Evolutionary conservation across 1,140 invertebrate species (phyloP), one percentile per base, ranked within the genome.

Genomic region (Cydia splendana): DNA sequence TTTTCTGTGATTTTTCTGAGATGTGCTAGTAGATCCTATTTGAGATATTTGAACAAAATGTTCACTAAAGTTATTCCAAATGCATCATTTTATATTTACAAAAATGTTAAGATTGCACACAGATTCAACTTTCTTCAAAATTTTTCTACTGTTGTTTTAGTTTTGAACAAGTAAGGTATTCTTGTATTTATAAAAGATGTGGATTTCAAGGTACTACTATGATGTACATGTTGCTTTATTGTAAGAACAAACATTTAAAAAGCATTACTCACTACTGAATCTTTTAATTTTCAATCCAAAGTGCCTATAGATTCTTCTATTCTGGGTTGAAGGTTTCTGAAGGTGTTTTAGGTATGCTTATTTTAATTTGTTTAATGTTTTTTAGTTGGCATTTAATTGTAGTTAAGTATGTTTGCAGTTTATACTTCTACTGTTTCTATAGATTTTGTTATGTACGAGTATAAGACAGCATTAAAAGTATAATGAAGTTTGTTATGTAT

Each of bases 1-100:
- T 18, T 74, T 30, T 75, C 51, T 75, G 67, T 71, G 67, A 42
- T 71, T 38, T 38, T 42, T 42, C 67, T 71, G 34, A 38, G 7
- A 71, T 20, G 67, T 42, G 67, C 67, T 71, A 71, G 18, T 67
- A 67, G 30, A 38, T 34, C 10, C 4, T 65, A 65, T 6, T 24
- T 65, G 18, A 20, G 57, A 0, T 65, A 28, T 4, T 67, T 34
- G 28, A 67, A 67, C 30, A 38, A 67, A 38, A 15, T 67, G 13
- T 67, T 71, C 6, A 4, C 67, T 71, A 38, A 71, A 42, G 6
- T 20, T 71, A 71, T 45, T 71, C 34, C 67, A 71, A 24, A 62
- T 20, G 57, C n/a, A 62, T 62, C 1, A 38, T 18, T n/a, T 42
- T 13, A 67, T 28, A 67, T 30, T 30, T n/a, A 67, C 7, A n/a